Conservation (phyloP, 2,888 invertebrate genomes). For the Zeuzera pyrina region DNA sequence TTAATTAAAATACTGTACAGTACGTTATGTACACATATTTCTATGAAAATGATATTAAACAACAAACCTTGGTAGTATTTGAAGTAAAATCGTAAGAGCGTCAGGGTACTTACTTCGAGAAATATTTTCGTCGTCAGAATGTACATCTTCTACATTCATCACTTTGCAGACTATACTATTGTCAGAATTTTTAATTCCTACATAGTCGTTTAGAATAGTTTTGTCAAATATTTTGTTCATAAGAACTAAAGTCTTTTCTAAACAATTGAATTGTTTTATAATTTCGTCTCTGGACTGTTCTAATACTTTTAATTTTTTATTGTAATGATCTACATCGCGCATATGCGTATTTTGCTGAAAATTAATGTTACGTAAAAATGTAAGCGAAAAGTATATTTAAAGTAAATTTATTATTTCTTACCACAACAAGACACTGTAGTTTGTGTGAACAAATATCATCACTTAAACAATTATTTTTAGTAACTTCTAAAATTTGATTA, state of each 20-base stretch:
- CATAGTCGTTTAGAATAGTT: constrained; percentile 12
- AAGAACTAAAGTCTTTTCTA: constrained; percentile 46
- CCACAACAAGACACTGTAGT: constrained; percentile 40
- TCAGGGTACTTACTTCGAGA: constrained; percentile 40
- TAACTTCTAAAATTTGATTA: constrained; percentile 47
- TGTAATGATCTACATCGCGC: constrained; percentile 40
- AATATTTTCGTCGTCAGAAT: constrained; percentile 44
- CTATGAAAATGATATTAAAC: not conserved
- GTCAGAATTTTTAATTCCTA: constrained; percentile 17
- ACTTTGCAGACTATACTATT: constrained; percentile 18
- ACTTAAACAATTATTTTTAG: constrained; percentile 41
- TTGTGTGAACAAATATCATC: constrained; percentile 47
- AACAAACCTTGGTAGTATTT: not conserved
- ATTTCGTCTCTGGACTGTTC: constrained; percentile 39
- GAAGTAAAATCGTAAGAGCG: no score
- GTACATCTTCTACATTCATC: constrained; percentile 43
- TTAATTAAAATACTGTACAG: no score
- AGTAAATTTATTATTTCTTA: constrained; percentile 18
- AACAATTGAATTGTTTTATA: constrained; percentile 35
- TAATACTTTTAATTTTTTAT: constrained; percentile 35
- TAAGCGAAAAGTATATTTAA: constrained; percentile 6
- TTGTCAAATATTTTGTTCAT: constrained; percentile 48
- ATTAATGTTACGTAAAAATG: constrained; percentile 1
- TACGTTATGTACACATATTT: not conserved
- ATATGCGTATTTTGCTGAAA: constrained; percentile 38